Base-by-base conservation (phyloP, 1,140 invertebrate species). In the Polypedilum pembai region DNA sequence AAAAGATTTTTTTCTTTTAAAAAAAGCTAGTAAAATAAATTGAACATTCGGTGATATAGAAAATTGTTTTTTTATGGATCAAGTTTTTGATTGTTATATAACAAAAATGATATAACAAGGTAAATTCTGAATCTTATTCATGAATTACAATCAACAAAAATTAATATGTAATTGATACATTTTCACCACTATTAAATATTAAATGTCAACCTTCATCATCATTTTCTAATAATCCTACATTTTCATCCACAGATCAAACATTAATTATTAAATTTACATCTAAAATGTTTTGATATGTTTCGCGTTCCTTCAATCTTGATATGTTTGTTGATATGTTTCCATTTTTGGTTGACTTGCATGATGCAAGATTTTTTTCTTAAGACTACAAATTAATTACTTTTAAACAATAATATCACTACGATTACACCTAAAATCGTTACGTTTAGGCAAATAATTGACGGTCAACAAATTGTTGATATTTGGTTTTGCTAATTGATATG, bases 401-500 rank as follows among this genome's bases (percentile, higher is more conserved):
- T 56, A 56, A 12, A 56, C 45, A 56, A 4, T 56, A 56, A 56
- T 56, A 56, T 56, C 45, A 56, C 45, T 56, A 56, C 41, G 8
- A 1, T 56, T 56, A 56, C 12, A 56, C 45, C 45, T 56, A 56
- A 56, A 56, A 56, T 56, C 12, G 24, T 33, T n/a, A 56, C 15
- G 4, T 56, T 56, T 56, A 56, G 45, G 45, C 45, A 56, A 56
- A 56, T 56, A 56, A 56, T 56, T 56, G 45, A 56, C 45, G 45
- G 45, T 56, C 45, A 56, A 56, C 45, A 15, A 56, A 56, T 1
- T 15, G 45, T 56, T 56, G 45, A 56, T 56, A 56, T 56, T 56
- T n/a, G 15, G 45, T 56, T 56, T 45, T 56, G n/a, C n/a, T 56
- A 56, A 56, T 56, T 56, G 45, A 56, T 56, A 56, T 56, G 45